These are phyloP conservation scores for Drosophila cognata DNA, from an alignment of 2,888 invertebrate genomes.

Conservation along the genomic window DNA sequence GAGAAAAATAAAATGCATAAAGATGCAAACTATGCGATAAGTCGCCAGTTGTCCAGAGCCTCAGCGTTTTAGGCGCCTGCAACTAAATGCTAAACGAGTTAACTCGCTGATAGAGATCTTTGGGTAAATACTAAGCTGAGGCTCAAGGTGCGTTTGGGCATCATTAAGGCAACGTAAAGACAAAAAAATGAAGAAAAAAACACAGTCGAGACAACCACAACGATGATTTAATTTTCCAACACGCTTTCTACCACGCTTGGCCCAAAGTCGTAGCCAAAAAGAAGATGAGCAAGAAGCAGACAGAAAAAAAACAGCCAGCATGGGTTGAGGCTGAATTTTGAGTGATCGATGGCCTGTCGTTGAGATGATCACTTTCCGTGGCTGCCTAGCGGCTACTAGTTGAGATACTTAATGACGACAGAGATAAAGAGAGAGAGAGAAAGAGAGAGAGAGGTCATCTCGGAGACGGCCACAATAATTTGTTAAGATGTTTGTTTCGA, in stretches of 20 bases:
- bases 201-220: conserved; percentile 43
- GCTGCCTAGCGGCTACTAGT: conserved; percentile 82
- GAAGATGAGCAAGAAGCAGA: neutral
- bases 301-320: conserved; percentile 56
- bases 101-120: conserved; percentile 83
- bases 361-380: conserved; percentile 80
- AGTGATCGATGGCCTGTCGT: conserved; percentile 80
- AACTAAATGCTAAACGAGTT: conserved; percentile 83
- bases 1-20: conserved; percentile 55
- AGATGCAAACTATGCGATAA: conserved; percentile 73
- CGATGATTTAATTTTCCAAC: conserved; percentile 82
- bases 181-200: conserved; percentile 22
- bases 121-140: conserved; percentile 68
- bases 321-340: conserved; percentile 44
- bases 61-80: conserved; percentile 76
- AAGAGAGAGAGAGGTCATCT: conserved; percentile 17
- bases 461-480: conserved; percentile 63
- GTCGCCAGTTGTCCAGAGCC: conserved; percentile 24
- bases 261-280: conserved; percentile 51
- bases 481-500: conserved; percentile 76
- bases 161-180: conserved; percentile 66
- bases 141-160: conserved; percentile 74
- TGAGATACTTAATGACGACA: conserved; percentile 74
- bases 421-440: neutral
- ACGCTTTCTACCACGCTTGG: conserved; percentile 69